Percentiles rank a stretch among this genome's conserved stretches.
Conservation (phyloP, 2,888 invertebrate genomes). For the Himalopsyche japonica region DNA sequence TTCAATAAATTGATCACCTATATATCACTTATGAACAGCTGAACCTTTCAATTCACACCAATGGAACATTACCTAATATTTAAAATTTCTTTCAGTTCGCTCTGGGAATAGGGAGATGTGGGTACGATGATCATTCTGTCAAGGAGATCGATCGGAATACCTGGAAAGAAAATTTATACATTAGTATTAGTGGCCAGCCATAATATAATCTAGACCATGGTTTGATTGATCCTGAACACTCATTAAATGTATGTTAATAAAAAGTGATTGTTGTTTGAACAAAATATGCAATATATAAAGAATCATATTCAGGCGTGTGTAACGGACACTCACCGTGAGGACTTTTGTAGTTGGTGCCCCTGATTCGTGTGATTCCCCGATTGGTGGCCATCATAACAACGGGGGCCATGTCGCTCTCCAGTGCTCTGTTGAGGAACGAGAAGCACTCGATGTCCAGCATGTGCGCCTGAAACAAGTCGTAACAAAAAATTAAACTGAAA, state of each 20-base stretch:
- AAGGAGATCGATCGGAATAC: conserved; percentile 90
- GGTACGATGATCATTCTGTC: conserved; percentile 95
- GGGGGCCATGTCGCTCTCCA: conserved; percentile 97
- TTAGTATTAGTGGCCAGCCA: too few relatives aligned
- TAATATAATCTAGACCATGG: too few relatives aligned
- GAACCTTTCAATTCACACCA: too few relatives aligned
- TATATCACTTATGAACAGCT: too few relatives aligned
- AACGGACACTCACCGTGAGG: conserved; percentile 74
- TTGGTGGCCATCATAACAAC: conserved; percentile 99
- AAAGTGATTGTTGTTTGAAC: too few relatives aligned
- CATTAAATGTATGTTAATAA: too few relatives aligned
- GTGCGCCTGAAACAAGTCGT: conserved; percentile 66
- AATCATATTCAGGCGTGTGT: too few relatives aligned
- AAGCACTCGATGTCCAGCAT: conserved; percentile 99
- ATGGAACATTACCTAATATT: conserved; percentile 68
- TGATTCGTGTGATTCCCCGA: conserved; percentile 89
- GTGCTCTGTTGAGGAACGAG: conserved; percentile 94
- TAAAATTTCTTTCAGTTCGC: conserved; percentile 88
- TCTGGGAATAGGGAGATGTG: conserved; percentile 84
- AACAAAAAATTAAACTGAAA: not conserved
- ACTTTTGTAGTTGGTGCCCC: conserved; percentile 91
- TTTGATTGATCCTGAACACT: too few relatives aligned
- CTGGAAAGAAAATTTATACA: conserved; percentile 17
- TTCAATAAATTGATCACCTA: too few relatives aligned
- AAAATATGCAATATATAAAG: too few relatives aligned